Evolutionary conservation across 1,140 invertebrate genomes (phyloP), one percentile per base, ranked within the genome.

Genomic region (Drosophila nigrodunni): DNA sequence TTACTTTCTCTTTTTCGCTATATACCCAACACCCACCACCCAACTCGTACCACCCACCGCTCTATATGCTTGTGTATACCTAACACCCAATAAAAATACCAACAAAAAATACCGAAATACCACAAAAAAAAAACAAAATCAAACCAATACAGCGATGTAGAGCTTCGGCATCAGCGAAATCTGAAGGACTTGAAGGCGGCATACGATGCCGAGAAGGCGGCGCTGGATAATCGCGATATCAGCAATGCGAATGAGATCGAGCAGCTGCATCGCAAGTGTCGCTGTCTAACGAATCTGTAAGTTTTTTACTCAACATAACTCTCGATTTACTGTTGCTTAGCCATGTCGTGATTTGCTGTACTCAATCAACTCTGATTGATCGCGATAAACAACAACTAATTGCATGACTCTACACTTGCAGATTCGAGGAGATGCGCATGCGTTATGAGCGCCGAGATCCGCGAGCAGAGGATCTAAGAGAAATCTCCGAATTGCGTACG

Each of bases 251-350:
- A 94, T 78, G 92, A 93, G 67, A 93, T 94, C 37, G 93, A 94
- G 77, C 93, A 93, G 74, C 82, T 94, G 61, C 93, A 94, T 78
- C 87, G 93, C 62, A 94, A 94, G 76, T 93, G 93, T 67, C 91
- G 92, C 60, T 94, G 93, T 67, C 83, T 94, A 44, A 93, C 93
- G 11, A 94, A 94, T 91, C 79, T 94, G 93, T 94, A 92, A 94
- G 93, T 93, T 21, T 7, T 13, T 39, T 21, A 30, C 55, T 47
- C 5, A 49, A 10, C 11, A 13, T 34, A 21, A 62, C n/a, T 41
- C 21, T 35, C 13, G 9, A 41, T 54, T 41, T 54, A 58, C 54
- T 35, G 43, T 60, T 41, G 81, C 78, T 77, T 89, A 55, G 71
- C 81, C 69, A 59, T 89, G 80, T 89, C 64, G 80, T 89, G 64